Evolutionary conservation across 2,888 invertebrate species (phyloP).

Genomic region (Drosophila pseudotalamancana): DNA sequence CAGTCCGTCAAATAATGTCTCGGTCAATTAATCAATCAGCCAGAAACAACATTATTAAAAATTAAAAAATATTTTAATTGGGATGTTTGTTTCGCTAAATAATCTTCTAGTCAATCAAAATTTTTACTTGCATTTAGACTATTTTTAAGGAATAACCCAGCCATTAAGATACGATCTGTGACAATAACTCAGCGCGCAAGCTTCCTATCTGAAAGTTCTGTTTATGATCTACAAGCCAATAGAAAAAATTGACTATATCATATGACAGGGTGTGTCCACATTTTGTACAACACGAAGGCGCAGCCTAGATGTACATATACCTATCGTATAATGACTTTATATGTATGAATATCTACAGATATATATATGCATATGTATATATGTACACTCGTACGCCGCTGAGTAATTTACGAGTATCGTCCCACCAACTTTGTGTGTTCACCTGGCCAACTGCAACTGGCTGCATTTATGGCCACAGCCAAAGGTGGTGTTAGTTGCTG

Average conservation of each 20-base stretch:
- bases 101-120: not conserved
- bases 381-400: conserved; percentile 22
- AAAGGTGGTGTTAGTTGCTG: conserved; percentile 36
- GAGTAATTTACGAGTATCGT: conserved; percentile 56
- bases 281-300: conserved; percentile 34
- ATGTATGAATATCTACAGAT: not conserved
- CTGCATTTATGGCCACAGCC: conserved; percentile 23
- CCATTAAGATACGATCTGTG: conserved; percentile 5
- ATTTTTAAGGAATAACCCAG: not conserved
- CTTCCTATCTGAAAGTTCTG: conserved; percentile 14
- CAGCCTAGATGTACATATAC: conserved; percentile 15
- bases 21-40: not conserved
- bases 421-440: conserved; percentile 29
- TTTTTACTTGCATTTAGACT: not conserved
- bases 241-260: conserved; percentile 34
- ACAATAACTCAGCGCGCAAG: conserved; percentile 13
- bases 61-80: not conserved
- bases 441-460: conserved; percentile 24
- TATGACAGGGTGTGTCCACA: conserved; percentile 29
- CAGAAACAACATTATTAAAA: not conserved
- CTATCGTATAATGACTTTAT: conserved; percentile 30
- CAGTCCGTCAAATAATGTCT: not conserved
- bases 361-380: conserved; percentile 6
- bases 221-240: conserved; percentile 38
- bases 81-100: not conserved